Evolutionary conservation across 2,113 vertebrate genomes (phyloP), one percentile per base, ranked within the genome.

Genomic region (Cephalopholis sonnerati): DNA sequence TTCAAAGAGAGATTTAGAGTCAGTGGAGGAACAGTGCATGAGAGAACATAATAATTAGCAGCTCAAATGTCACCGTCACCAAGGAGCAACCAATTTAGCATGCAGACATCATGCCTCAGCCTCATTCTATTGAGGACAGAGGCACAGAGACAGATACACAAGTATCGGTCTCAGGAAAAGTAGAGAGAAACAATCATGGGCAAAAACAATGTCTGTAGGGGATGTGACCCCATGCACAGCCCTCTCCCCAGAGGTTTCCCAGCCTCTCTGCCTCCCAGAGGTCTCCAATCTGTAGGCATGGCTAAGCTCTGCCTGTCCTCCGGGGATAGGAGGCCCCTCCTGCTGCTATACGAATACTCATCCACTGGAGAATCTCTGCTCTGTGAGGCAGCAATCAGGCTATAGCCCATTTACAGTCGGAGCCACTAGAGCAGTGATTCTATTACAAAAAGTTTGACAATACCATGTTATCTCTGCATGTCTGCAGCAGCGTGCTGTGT

Each of bases 1-100:
- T 88, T 91, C 80, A 83, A 67, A 77, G 62, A 89, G 79, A 85
- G 59, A 82, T 90, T 86, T 86, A 59, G 54, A 88, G 87, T 36
- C 53, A 36, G 68, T n/a, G 29, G 81, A 90, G 64, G 83, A 91
- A 80, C 67, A 67, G 72, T 59, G 86, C 79, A 88, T 77, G 81
- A 87, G 88, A 82, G 89, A 89, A 93, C 87, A 89, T 90, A 89
- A 91, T 89, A 92, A 94, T 90, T 91, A 91, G 84, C 32, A 46
- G 82, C 91, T 91, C 82, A 93, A 93, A 93, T 91, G 93, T 93
- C 93, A 91, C 84, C 65, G 63, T 91, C 83, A 75, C 77, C 24
- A 68, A 81, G 79, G 67, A 82, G 87, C 81, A 50, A 78, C 74
- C 57, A 66, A 81, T 92, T 92, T 90, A 72, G 74, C 76, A 90